phyloP scores from a whole-genome alignment of 2,113 vertebrate species.

The Oenanthe melanoleuca region DNA sequence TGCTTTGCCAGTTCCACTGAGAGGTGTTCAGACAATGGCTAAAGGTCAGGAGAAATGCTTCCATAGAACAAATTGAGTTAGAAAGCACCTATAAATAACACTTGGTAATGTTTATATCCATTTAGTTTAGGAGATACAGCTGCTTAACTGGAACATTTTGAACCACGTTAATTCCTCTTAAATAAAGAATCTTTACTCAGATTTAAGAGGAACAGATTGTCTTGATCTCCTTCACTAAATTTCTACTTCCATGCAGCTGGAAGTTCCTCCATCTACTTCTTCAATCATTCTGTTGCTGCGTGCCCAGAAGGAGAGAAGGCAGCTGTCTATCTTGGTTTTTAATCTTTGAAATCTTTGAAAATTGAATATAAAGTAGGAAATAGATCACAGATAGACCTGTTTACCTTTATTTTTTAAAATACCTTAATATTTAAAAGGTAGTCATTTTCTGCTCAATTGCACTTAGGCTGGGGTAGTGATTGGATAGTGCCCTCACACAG shows the following conservation, averaged over 20 bases:
- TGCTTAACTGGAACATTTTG: background rate
- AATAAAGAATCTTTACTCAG: background rate
- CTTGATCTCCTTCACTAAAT: background rate
- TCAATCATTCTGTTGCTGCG: background rate
- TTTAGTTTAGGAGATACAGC: background rate
- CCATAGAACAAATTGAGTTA: background rate
- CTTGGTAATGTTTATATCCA: background rate
- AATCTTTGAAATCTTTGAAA: background rate
- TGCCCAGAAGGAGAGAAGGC: background rate
- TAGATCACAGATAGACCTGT: background rate
- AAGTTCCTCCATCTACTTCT: background rate
- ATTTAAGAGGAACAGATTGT: background rate
- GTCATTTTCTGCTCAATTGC: background rate
- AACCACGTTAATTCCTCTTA: background rate
- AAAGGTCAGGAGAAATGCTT: slow-evolving; percentile 14
- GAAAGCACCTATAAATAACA: background rate
- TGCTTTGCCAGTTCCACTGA: background rate
- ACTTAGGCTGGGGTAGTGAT: background rate
- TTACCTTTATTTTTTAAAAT: background rate
- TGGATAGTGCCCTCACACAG: background rate
- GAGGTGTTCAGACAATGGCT: background rate
- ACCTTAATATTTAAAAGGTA: background rate
- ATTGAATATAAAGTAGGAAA: background rate
- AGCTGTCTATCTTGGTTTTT: background rate
- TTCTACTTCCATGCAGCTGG: background rate